These are phyloP conservation scores for Polia nebulosa DNA, from an alignment of 2,888 invertebrate species.

Conservation along the genomic window DNA sequence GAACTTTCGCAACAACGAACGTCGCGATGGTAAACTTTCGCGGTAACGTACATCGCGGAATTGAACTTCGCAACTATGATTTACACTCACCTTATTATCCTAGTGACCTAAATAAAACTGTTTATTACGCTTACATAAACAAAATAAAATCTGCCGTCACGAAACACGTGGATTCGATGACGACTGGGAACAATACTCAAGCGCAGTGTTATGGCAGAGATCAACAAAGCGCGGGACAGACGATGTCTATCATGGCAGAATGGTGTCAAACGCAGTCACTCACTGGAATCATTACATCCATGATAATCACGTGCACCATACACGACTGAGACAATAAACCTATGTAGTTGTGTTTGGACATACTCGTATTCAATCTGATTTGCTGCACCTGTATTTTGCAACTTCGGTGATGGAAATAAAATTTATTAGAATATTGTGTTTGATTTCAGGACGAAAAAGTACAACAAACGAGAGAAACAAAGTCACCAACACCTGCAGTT, in stretches of 20 bases:
- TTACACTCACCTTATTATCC: too few relatives aligned
- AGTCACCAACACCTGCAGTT: constrained; percentile 85
- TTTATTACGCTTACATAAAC: not conserved
- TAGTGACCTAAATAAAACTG: constrained; percentile 1
- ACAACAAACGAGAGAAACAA: constrained; percentile 81
- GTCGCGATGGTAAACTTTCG: too few relatives aligned
- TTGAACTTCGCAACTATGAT: too few relatives aligned
- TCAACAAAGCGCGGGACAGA: constrained; percentile 59
- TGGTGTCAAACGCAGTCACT: constrained; percentile 66
- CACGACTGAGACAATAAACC: constrained; percentile 57
- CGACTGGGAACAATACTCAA: constrained; percentile 46
- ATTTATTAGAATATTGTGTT: constrained; percentile 39
- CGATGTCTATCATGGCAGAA: constrained; percentile 69
- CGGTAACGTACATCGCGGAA: too few relatives aligned
- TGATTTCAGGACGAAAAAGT: constrained; percentile 83
- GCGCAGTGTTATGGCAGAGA: constrained; percentile 35
- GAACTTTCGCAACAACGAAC: too few relatives aligned
- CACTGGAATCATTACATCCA: constrained; percentile 55
- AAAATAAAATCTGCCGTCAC: constrained; percentile 19
- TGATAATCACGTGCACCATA: constrained; percentile 66
- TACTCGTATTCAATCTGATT: constrained; percentile 55
- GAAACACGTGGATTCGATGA: constrained; percentile 12
- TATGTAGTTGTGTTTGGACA: constrained; percentile 26
- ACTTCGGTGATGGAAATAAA: constrained; percentile 1
- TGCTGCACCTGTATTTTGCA: constrained; percentile 58